These are phyloP conservation scores for Cygnus atratus DNA, from an alignment of 2,113 vertebrate species.

Conservation along the genomic window DNA sequence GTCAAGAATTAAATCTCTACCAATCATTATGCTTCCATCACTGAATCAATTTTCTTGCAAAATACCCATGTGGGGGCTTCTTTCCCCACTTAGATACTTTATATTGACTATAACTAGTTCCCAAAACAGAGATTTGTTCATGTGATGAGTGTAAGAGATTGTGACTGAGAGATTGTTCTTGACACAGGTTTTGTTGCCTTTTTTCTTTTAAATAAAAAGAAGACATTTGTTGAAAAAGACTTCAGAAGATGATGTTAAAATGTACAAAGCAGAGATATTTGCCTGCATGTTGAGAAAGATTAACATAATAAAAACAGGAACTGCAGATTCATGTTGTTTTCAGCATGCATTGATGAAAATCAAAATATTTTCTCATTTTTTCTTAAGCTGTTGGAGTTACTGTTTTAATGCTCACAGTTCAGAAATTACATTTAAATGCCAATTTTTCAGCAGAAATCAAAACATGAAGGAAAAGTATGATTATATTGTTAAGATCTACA, in stretches of 20 bases:
- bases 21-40: not conserved
- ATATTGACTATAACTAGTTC: not conserved
- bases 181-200: not conserved
- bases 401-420: not conserved
- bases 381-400: not conserved
- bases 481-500: not conserved
- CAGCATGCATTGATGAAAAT: not conserved
- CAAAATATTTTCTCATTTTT: not conserved
- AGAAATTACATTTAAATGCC: not conserved
- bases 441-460: slow-evolving; percentile 15
- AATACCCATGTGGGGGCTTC: not conserved
- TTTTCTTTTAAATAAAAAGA: not conserved
- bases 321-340: not conserved
- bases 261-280: not conserved
- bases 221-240: not conserved
- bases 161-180: not conserved
- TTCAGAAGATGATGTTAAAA: not conserved
- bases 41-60: not conserved
- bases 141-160: not conserved
- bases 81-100: not conserved
- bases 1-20: not conserved
- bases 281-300: not conserved
- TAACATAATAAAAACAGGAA: not conserved
- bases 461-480: not conserved
- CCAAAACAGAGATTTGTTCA: not conserved